phyloP scores from a whole-genome alignment of 2,888 invertebrate genomes.

The Meliscaeva auricollis region DNA sequence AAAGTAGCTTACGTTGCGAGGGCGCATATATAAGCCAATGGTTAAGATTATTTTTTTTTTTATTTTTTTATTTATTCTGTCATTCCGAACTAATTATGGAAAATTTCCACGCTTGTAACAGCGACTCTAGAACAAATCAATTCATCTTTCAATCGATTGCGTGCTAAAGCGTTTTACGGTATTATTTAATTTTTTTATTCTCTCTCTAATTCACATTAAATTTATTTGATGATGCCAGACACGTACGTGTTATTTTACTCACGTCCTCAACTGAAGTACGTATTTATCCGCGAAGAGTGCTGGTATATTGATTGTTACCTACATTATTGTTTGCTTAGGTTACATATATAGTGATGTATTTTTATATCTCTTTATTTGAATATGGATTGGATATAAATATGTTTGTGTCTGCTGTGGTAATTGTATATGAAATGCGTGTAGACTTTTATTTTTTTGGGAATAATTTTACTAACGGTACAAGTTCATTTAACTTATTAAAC shows the following conservation, averaged over 20 bases:
- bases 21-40: conserved; percentile 4
- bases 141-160: conserved; percentile 76
- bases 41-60: background rate
- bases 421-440: conserved; percentile 65
- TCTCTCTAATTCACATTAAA: conserved; percentile 70
- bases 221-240: conserved; percentile 58
- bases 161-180: conserved; percentile 75
- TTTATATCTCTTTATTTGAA: conserved; percentile 61
- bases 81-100: conserved; percentile 65
- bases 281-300: conserved; percentile 71
- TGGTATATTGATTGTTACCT: conserved; percentile 68
- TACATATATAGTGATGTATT: background rate
- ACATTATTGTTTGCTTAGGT: conserved; percentile 22
- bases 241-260: conserved; percentile 75
- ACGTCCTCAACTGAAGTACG: conserved; percentile 71
- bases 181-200: conserved; percentile 68
- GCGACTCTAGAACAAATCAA: conserved; percentile 74
- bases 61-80: conserved; percentile 21
- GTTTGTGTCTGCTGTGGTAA: conserved; percentile 62
- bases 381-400: conserved; percentile 65
- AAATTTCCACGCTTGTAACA: conserved; percentile 73
- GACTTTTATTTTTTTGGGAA: conserved; percentile 41
- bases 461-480: conserved; percentile 57
- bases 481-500: conserved; percentile 15
- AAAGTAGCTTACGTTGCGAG: background rate